Percentiles rank a stretch among this genome's conserved stretches.
These are phyloP conservation scores for Epinephelus lanceolatus DNA, from an alignment of 2,113 vertebrate species.

Conservation along the genomic window DNA sequence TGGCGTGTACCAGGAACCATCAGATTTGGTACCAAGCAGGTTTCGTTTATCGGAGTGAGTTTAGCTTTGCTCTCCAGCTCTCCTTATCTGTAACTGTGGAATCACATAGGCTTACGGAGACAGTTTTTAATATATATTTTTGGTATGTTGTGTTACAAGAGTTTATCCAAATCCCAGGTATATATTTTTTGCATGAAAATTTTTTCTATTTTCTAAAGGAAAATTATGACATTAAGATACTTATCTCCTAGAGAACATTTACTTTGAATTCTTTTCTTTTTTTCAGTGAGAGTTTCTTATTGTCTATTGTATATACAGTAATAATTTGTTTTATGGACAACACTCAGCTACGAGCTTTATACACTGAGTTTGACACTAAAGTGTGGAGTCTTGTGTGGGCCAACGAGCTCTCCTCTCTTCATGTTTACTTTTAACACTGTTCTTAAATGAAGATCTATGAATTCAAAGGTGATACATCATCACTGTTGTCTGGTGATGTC, in stretches of 20 bases:
- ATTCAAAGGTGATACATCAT: conserved; percentile 41
- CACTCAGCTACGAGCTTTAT: conserved; percentile 61
- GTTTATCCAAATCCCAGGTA: conserved; percentile 80
- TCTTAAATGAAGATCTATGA: conserved; percentile 60
- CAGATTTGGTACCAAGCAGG: conserved; percentile 39
- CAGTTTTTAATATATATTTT: conserved; percentile 85
- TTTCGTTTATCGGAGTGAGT: conserved; percentile 60
- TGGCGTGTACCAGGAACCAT: conserved; percentile 25
- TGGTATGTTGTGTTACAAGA: conserved; percentile 84
- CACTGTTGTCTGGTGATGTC: conserved; percentile 43
- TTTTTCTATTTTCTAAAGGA: conserved; percentile 83
- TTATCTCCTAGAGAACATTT: conserved; percentile 64
- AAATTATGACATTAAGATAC: conserved; percentile 62
- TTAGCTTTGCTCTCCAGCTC: conserved; percentile 63
- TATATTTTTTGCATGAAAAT: conserved; percentile 86
- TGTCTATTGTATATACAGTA: conserved; percentile 78
- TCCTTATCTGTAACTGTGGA: conserved; percentile 63
- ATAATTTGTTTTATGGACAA: conserved; percentile 69
- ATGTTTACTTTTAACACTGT: conserved; percentile 74
- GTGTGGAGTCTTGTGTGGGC: conserved; percentile 42
- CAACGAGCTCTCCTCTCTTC: conserved; percentile 48
- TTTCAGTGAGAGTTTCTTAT: conserved; percentile 68
- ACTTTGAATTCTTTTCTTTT: conserved; percentile 68
- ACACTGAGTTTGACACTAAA: conserved; percentile 56
- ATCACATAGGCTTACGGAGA: conserved; percentile 64